Conservation (phyloP, 2,888 invertebrate genomes). For the Pasiphila rectangulata region DNA sequence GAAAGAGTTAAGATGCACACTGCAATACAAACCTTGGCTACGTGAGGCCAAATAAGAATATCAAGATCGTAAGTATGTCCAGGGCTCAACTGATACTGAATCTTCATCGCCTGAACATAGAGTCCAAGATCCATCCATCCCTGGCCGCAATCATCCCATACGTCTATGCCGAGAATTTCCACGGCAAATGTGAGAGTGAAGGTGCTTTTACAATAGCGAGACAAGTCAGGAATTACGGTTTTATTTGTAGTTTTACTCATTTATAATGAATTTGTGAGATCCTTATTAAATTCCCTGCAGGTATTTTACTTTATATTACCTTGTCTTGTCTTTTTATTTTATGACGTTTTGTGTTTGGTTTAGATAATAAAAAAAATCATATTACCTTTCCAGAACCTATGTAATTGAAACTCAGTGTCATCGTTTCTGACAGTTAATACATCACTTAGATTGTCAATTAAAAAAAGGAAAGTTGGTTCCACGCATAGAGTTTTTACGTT, state of each 20-base stretch:
- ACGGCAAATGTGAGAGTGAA: slow-evolving; percentile 65
- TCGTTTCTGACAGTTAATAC: too few species aligned
- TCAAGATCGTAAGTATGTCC: slow-evolving; percentile 59
- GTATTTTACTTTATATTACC: too few species aligned
- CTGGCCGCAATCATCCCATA: slow-evolving; percentile 59
- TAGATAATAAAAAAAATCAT: too few species aligned
- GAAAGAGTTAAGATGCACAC: neutral
- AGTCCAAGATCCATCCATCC: slow-evolving; percentile 58
- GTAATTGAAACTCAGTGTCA: too few species aligned
- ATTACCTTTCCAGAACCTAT: too few species aligned
- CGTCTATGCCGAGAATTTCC: slow-evolving; percentile 59
- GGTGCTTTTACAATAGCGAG: slow-evolving; percentile 38
- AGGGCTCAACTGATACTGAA: slow-evolving; percentile 61
- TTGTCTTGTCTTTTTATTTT: too few species aligned
- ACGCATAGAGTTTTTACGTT: too few species aligned
- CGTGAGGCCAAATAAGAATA: slow-evolving; percentile 64
- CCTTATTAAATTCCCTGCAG: too few species aligned
- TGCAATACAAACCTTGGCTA: slow-evolving; percentile 54
- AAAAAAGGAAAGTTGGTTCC: too few species aligned
- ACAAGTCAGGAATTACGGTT: slow-evolving; percentile 18
- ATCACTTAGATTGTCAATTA: too few species aligned
- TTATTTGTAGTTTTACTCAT: slow-evolving; percentile 37
- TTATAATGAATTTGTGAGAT: neutral
- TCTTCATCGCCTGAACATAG: slow-evolving; percentile 51
- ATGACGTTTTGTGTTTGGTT: too few species aligned